Evolutionary conservation across 1,140 invertebrate species (phyloP).

Genomic region (Tetramorium alpestre): DNA sequence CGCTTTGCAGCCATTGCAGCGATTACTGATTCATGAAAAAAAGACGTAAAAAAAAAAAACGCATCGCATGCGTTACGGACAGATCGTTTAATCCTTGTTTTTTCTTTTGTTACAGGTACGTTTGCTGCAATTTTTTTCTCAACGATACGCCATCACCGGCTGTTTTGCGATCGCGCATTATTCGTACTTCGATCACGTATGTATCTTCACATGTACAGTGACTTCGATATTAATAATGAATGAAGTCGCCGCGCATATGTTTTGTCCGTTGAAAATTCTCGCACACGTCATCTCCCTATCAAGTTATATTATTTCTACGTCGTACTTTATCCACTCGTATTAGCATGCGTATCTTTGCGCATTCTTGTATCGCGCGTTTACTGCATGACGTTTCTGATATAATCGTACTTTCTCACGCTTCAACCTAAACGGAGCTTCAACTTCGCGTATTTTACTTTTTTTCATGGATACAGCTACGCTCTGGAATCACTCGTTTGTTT

Average conservation of each 20-base stretch:
- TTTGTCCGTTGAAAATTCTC: constrained; percentile 64
- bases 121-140: constrained; percentile 61
- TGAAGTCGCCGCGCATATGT: constrained; percentile 62
- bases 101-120: constrained; percentile 73
- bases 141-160: neutral
- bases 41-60: neutral
- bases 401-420: neutral
- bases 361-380: constrained; percentile 21
- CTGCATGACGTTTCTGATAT: constrained; percentile 1
- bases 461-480: neutral
- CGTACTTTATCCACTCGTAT: constrained; percentile 17
- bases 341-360: constrained; percentile 55
- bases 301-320: constrained; percentile 45
- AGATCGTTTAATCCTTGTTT: constrained; percentile 58
- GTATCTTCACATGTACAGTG: constrained; percentile 67
- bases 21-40: neutral
- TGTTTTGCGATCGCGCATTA: constrained; percentile 53
- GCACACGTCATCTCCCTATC: constrained; percentile 35
- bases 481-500: neutral
- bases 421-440: neutral
- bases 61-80: neutral
- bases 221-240: constrained; percentile 75
- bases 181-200: constrained; percentile 72
- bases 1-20: too few relatives aligned
- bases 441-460: neutral